Percentiles rank a stretch among this genome's conserved stretches.
Evolutionary conservation across 2,888 invertebrate genomes (phyloP).

Genomic region (Pheosia gnoma): DNA sequence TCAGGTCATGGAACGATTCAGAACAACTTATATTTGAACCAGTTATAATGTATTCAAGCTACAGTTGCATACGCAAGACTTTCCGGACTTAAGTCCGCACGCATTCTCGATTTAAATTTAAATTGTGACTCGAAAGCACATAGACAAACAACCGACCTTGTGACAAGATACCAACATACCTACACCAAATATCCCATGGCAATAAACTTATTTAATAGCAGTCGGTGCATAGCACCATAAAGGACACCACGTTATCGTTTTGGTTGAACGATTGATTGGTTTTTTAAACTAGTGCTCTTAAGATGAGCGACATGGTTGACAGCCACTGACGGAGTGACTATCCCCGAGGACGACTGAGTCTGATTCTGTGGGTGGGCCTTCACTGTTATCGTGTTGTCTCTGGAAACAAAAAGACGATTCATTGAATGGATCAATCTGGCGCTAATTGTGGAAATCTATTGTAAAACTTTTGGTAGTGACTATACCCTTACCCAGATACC

Average conservation of each 20-base stretch:
- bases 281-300: slow-evolving; percentile 38
- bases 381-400: slow-evolving; percentile 90
- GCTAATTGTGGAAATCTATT: not conserved
- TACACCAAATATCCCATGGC: not conserved
- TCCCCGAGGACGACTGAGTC: slow-evolving; percentile 88
- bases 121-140: not conserved
- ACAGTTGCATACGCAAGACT: no score
- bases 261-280: slow-evolving; percentile 8
- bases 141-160: not conserved
- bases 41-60: no score
- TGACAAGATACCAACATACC: not conserved
- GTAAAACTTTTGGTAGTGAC: no score
- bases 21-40: no score
- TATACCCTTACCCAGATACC: no score
- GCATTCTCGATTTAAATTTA: not conserved
- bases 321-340: slow-evolving; percentile 86
- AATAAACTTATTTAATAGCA: not conserved
- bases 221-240: slow-evolving; percentile 3
- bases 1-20: no score
- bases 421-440: not conserved
- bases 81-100: no score
- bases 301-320: slow-evolving; percentile 85
- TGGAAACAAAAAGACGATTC: slow-evolving; percentile 61
- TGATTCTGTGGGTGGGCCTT: slow-evolving; percentile 85
- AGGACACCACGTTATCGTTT: slow-evolving; percentile 6